phyloP scores from a whole-genome alignment of 2,113 vertebrate species.

The Nothoprocta pentlandii region DNA sequence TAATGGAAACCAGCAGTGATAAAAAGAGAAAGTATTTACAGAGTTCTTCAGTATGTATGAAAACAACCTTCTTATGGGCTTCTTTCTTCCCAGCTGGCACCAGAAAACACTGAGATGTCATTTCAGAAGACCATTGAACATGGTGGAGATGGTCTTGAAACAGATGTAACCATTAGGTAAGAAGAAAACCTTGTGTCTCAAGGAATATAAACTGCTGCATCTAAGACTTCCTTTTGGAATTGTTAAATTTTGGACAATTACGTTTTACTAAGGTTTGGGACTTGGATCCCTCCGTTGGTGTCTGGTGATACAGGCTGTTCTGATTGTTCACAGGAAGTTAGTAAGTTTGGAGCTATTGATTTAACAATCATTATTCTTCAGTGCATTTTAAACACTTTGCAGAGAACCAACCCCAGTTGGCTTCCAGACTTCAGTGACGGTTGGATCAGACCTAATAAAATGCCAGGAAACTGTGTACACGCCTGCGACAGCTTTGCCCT shows the following conservation, averaged over 20 bases:
- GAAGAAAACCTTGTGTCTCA: not conserved
- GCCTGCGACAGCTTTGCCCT: not conserved
- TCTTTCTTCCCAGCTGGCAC: constrained; percentile 80
- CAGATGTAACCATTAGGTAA: constrained; percentile 90
- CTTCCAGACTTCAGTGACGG: not conserved
- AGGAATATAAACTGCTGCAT: fast-evolving
- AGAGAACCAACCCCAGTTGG: not conserved
- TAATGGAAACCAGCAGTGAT: not conserved
- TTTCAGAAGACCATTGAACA: constrained; percentile 90
- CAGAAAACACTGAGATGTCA: constrained; percentile 92
- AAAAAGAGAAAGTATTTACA: not conserved
- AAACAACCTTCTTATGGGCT: not conserved
- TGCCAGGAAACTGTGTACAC: not conserved
- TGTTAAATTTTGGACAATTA: not conserved
- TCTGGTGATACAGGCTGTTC: not conserved
- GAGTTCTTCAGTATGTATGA: not conserved
- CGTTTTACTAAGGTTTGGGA: not conserved
- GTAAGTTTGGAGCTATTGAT: constrained; percentile 8
- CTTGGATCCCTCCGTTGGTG: not conserved
- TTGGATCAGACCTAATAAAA: not conserved
- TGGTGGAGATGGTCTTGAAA: constrained; percentile 86
- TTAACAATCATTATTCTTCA: not conserved
- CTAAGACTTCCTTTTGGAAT: not conserved
- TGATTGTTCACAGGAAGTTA: not conserved
- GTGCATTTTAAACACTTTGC: not conserved